A percentile compares a stretch with the other conserved stretches of the same genome.
Evolutionary conservation across 2,113 vertebrate genomes (phyloP).

Genomic region (Mobula birostris): DNA sequence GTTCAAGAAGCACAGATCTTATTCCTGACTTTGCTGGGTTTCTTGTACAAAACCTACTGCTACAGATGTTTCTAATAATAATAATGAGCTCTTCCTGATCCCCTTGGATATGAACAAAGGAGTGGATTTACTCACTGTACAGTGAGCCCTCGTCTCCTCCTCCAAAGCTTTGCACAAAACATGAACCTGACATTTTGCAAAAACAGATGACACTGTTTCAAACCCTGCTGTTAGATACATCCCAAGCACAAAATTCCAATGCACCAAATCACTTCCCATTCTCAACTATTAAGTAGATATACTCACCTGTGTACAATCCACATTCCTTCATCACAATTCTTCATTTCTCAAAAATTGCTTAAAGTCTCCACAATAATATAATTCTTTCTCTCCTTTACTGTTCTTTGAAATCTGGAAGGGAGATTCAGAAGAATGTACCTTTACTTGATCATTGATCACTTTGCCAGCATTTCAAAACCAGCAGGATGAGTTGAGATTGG

Average conservation of each 20-base stretch:
- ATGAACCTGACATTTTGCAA: slow-evolving; percentile 17
- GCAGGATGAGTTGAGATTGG: background rate
- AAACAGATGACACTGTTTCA: background rate
- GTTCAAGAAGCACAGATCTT: background rate
- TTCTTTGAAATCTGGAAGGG: background rate
- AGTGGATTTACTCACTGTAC: background rate
- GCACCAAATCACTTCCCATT: slow-evolving; percentile 2
- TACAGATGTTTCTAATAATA: slow-evolving; percentile 37
- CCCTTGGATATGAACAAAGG: slow-evolving; percentile 31
- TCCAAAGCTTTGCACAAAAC: background rate
- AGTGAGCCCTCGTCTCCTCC: background rate
- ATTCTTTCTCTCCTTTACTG: background rate
- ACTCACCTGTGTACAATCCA: background rate
- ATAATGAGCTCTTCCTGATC: slow-evolving; percentile 13
- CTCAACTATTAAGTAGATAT: background rate
- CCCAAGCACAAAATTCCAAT: background rate
- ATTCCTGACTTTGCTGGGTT: slow-evolving; percentile 1
- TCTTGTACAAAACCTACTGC: background rate
- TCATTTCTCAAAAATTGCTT: background rate
- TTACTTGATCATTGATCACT: background rate
- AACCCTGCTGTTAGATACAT: background rate
- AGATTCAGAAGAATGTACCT: background rate
- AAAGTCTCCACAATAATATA: background rate
- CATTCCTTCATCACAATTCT: background rate
- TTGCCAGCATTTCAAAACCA: background rate